These are phyloP conservation scores for Chamaetylas fuelleborni DNA, from an alignment of 2,113 vertebrate species.

Conservation along the genomic window DNA sequence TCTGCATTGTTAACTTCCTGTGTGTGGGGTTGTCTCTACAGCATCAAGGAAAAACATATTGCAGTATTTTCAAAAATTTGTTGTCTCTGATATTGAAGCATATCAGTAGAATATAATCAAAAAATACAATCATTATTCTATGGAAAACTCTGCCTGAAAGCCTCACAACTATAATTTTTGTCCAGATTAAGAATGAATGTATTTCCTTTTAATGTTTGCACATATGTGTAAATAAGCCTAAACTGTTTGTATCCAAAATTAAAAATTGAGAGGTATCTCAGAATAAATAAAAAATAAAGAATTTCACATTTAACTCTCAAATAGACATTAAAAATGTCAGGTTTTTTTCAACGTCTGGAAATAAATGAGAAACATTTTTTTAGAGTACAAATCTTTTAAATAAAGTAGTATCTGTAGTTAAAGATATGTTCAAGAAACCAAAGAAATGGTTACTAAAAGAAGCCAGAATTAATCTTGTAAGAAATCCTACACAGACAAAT, in stretches of 20 bases:
- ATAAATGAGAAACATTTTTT: not conserved
- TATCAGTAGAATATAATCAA: not conserved
- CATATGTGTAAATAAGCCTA: not conserved
- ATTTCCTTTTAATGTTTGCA: not conserved
- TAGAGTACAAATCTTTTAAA: not conserved
- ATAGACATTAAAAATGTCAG: not conserved
- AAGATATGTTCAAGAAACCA: not conserved
- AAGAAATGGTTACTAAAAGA: not conserved
- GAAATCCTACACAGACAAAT: not conserved
- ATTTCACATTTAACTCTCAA: not conserved
- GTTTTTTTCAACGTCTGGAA: not conserved
- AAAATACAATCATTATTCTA: not conserved
- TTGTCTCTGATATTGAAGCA: not conserved
- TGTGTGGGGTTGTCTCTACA: not conserved
- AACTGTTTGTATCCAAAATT: not conserved
- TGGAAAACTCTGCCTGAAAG: not conserved
- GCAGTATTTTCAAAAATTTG: not conserved
- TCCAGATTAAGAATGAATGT: not conserved
- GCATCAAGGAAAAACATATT: not conserved
- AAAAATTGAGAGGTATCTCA: not conserved
- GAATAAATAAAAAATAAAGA: not conserved
- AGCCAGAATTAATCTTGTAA: not conserved
- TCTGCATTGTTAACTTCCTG: not conserved
- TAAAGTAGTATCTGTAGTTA: not conserved
- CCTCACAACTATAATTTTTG: not conserved